Evolutionary conservation across 2,888 invertebrate species (phyloP).

Genomic region (Pseudeuparius sepicola): DNA sequence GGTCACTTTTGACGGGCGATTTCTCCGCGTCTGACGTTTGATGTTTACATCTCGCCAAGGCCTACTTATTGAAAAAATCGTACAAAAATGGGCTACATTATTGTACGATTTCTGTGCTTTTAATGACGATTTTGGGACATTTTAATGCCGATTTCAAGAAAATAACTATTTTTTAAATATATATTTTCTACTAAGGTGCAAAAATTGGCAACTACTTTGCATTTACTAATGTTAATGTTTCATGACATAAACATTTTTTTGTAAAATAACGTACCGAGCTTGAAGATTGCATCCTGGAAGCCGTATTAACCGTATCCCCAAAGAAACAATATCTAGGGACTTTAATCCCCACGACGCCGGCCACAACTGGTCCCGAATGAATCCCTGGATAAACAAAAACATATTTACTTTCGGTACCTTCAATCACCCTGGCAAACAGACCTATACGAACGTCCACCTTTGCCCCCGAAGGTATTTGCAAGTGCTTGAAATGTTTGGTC

Average conservation of each 20-base stretch:
- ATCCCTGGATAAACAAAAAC: slow-evolving; percentile 45
- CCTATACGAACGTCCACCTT: slow-evolving; percentile 56
- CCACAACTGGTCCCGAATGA: slow-evolving; percentile 79
- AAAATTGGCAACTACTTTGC: no score
- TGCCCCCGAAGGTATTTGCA: slow-evolving; percentile 50
- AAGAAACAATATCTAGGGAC: slow-evolving; percentile 80
- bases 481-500: slow-evolving; percentile 54
- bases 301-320: slow-evolving; percentile 83
- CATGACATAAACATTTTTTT: background rate
- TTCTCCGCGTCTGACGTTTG: no score
- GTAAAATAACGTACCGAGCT: slow-evolving; percentile 42
- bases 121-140: no score
- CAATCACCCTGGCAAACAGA: slow-evolving; percentile 30
- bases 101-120: no score
- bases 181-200: no score
- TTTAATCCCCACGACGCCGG: slow-evolving; percentile 74
- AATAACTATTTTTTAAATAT: no score
- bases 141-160: no score
- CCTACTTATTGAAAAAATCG: no score
- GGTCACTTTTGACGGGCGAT: no score
- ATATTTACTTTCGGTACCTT: background rate
- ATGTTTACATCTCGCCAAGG: no score
- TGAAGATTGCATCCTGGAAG: slow-evolving; percentile 74
- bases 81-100: no score
- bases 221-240: no score